Base-by-base conservation (phyloP, 2,888 invertebrate genomes). In the Chrysopilus asiliformis region DNA sequence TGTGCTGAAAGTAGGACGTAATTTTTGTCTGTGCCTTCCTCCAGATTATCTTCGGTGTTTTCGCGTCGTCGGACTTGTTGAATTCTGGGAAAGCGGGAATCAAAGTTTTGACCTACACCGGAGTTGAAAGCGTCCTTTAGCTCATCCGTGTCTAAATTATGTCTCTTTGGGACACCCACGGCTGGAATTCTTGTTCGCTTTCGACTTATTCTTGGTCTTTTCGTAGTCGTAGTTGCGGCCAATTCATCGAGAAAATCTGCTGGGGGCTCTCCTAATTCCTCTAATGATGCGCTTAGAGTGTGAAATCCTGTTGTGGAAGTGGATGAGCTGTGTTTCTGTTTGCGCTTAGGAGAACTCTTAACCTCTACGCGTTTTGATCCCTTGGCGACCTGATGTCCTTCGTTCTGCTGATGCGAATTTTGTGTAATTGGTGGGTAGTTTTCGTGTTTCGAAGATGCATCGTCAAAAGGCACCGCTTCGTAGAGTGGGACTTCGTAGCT, bases 401-500 rank as follows among this genome's bases (percentile, higher is more conserved):
- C 34, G 10, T 37, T 35, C 9, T 39, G 39, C 28, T 46, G 42
- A 20, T 44, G 46, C n/a, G 37, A 33, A 37, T 37, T 40, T n/a
- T 46, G 44, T 24, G 45, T 34, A 29, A 48, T 47, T 5, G 58
- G 60, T 14, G 58, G 60, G 43, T 54, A 58, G 13, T 49, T 41
- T n/a, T 57, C 57, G 3, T 53, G 50, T 4, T 53, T 48, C 9
- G 53, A 42, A 6, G 52, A 46, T 22, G 47, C 54, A 13, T 35
- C 32, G 12, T 42, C 40, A 24, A 58, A 59, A 4, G 58, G 57
- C 42, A 57, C 50, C 2, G 57, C 53, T 43, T 62, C 58, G 18
- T 60, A 60, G 13, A 60, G 49, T 18, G 64, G 62, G n/a, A 61
- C 59, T 41, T 60, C 59, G 39, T 63, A 62, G 30, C 63, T 60